Evolutionary conservation across 2,113 vertebrate genomes (phyloP).

Genomic region (Benitochromis conjunctus): DNA sequence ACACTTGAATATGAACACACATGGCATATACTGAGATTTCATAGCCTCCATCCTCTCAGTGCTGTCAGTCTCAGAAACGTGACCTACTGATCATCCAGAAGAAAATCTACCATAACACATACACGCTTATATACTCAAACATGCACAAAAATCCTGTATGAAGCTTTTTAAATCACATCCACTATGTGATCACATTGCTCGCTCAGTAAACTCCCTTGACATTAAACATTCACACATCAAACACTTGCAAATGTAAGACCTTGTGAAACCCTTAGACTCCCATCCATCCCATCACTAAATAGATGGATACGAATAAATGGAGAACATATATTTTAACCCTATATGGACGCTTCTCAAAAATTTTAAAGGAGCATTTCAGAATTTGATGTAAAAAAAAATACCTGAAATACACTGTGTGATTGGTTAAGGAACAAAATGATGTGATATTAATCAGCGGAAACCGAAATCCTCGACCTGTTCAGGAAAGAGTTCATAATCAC

Average conservation of each 20-base stretch:
- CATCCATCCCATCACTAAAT: not conserved
- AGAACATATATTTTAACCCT: not conserved
- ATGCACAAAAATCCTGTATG: not conserved
- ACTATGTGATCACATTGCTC: not conserved
- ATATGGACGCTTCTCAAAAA: not conserved
- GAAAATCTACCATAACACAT: not conserved
- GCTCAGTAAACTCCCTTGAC: conserved; percentile 1
- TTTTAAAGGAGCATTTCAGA: not conserved
- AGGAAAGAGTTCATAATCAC: not conserved
- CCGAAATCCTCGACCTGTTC: not conserved
- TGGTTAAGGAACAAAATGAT: not conserved
- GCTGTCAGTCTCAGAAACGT: not conserved
- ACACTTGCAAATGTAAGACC: not conserved
- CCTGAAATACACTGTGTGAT: not conserved
- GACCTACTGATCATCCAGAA: not conserved
- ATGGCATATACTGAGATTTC: not conserved
- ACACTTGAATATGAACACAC: not conserved
- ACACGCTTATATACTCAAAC: not conserved
- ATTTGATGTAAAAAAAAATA: not conserved
- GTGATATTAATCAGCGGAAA: not conserved
- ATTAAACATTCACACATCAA: not conserved
- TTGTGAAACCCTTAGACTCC: not conserved
- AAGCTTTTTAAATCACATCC: conserved; percentile 7
- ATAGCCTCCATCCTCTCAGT: not conserved
- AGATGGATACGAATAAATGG: not conserved